Evolutionary conservation across 2,888 invertebrate species (phyloP).

Genomic region (Alcis repandata): DNA sequence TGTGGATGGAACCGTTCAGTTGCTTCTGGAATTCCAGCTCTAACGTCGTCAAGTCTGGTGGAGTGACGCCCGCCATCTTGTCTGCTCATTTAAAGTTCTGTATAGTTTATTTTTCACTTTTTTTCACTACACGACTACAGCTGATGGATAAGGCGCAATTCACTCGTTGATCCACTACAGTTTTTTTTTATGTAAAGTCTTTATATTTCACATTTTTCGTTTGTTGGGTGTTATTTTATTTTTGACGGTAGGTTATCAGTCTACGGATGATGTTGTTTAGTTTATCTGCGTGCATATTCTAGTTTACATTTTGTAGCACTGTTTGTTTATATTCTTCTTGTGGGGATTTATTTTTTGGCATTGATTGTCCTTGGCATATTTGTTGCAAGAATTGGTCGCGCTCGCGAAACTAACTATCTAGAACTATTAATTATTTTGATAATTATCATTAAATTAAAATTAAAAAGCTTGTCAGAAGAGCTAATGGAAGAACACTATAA

Average conservation of each 20-base stretch:
- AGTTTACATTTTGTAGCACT: neutral
- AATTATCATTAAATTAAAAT: neutral
- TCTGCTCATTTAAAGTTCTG: constrained; percentile 2
- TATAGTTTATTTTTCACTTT: neutral
- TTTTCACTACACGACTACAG: too few relatives aligned
- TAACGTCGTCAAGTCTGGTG: constrained; percentile 26
- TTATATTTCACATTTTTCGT: neutral
- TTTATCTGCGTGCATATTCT: neutral
- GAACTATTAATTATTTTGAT: neutral
- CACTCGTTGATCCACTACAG: too few relatives aligned
- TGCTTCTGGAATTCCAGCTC: constrained; percentile 21
- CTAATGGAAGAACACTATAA: too few relatives aligned
- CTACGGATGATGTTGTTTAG: neutral
- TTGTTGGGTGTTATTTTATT: neutral
- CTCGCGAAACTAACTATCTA: neutral
- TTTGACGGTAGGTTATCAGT: neutral
- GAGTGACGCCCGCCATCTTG: constrained; percentile 26
- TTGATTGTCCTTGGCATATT: neutral
- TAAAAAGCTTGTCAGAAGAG: too few relatives aligned
- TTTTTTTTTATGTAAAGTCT: neutral
- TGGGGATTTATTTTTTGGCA: neutral
- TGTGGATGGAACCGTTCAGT: constrained; percentile 51
- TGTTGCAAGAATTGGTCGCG: neutral
- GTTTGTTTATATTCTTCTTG: constrained; percentile 2
- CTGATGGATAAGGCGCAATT: too few relatives aligned